phyloP scores from a whole-genome alignment of 2,797 vertebrate genomes.

The Chrosomus eos region DNA sequence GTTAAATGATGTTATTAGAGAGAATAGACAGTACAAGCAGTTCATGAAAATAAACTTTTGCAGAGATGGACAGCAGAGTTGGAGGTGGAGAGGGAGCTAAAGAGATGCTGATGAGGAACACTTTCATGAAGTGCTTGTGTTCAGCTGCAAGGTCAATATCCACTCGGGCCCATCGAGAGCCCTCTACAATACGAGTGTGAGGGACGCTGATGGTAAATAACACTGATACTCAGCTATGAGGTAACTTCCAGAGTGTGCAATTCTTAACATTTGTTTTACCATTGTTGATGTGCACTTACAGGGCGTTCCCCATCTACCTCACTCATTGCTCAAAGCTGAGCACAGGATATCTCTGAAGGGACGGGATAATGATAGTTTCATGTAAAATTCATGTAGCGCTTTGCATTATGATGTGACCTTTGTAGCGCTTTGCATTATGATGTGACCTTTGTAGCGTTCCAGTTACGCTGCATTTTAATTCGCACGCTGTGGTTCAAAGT shows the following conservation, averaged over 20 bases:
- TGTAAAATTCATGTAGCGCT: conserved; percentile 75
- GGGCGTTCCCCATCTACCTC: background rate
- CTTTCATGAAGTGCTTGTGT: background rate
- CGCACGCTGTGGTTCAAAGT: conserved; percentile 38
- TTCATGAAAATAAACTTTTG: conserved; percentile 1
- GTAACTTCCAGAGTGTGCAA: background rate
- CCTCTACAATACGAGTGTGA: background rate
- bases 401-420: conserved; percentile 70
- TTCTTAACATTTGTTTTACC: background rate
- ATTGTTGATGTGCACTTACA: conserved; percentile 15
- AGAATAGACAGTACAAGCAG: background rate
- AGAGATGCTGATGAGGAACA: conserved; percentile 12
- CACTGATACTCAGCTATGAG: background rate
- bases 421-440: conserved; percentile 54
- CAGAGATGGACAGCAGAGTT: background rate
- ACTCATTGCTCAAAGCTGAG: background rate
- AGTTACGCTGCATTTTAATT: conserved; percentile 72
- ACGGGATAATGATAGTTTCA: conserved; percentile 66
- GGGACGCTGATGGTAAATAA: conserved; percentile 17
- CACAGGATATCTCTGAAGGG: conserved; percentile 9
- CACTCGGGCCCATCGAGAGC: conserved; percentile 1
- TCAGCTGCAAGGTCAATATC: conserved; percentile 29
- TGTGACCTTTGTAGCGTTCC: conserved; percentile 69
- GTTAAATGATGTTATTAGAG: background rate
- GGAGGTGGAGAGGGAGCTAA: background rate